These are phyloP conservation scores for Chrysopa pallens DNA, from an alignment of 1,140 invertebrate species.

Conservation along the genomic window DNA sequence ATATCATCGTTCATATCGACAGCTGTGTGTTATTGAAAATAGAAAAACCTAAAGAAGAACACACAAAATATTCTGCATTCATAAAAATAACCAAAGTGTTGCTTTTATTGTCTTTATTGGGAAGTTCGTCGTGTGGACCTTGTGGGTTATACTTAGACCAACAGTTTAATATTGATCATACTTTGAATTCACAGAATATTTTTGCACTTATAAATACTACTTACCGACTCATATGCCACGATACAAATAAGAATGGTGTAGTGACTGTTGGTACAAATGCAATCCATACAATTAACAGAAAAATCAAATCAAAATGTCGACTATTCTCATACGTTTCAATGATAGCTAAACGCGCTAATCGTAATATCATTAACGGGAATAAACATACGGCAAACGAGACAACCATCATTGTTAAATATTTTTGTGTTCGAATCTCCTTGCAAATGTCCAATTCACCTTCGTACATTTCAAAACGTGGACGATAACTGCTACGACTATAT, in stretches of 20 bases:
- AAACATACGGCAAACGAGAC: conserved; percentile 43
- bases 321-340: conserved; percentile 50
- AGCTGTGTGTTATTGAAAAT: too few relatives aligned
- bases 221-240: conserved; percentile 44
- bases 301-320: conserved; percentile 47
- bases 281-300: conserved; percentile 48
- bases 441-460: conserved; percentile 40
- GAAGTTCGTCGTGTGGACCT: too few relatives aligned
- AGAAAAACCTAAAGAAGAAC: too few relatives aligned
- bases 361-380: conserved; percentile 46
- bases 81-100: too few relatives aligned
- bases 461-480: conserved; percentile 23
- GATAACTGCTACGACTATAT: conserved; percentile 13
- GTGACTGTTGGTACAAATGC: conserved; percentile 47
- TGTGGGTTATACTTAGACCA: too few relatives aligned
- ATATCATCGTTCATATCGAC: too few relatives aligned
- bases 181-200: background rate
- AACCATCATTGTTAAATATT: conserved; percentile 45
- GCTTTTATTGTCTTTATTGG: too few relatives aligned
- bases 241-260: conserved; percentile 41
- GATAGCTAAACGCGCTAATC: conserved; percentile 41
- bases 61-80: too few relatives aligned
- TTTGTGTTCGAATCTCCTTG: conserved; percentile 45
- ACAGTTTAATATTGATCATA: background rate
- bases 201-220: conserved; percentile 9